phyloP scores from a whole-genome alignment of 2,888 invertebrate genomes.

The Ganaspis brasiliensis region DNA sequence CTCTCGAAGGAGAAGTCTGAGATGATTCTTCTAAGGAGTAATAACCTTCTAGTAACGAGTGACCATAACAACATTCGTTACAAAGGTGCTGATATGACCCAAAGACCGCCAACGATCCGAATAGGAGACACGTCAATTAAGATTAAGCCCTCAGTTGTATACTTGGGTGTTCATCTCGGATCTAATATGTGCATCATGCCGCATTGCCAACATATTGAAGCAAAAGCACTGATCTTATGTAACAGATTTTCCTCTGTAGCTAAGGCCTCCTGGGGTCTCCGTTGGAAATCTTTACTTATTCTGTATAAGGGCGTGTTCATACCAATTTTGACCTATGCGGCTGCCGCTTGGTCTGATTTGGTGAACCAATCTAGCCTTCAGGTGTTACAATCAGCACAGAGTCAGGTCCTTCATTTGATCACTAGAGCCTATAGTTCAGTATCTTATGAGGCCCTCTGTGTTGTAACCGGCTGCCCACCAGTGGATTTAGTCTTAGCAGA shows the following conservation, averaged over 20 bases:
- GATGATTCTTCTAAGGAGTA: too few relatives aligned
- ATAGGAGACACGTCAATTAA: not conserved
- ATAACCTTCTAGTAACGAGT: constrained; percentile 8
- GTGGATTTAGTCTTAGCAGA: constrained; percentile 20
- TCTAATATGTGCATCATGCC: constrained; percentile 31
- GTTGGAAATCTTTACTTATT: not conserved
- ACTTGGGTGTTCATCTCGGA: too few relatives aligned
- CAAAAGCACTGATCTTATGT: not conserved
- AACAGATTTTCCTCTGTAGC: constrained; percentile 23
- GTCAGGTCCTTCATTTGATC: not conserved
- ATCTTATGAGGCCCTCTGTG: not conserved
- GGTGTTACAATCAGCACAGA: not conserved
- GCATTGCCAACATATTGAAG: constrained; percentile 35
- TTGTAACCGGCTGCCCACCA: constrained; percentile 13
- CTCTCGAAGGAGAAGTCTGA: too few relatives aligned
- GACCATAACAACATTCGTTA: not conserved
- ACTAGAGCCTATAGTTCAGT: constrained; percentile 32
- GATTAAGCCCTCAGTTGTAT: constrained; percentile 10
- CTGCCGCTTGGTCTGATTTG: constrained; percentile 48
- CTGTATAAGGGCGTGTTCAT: constrained; percentile 52
- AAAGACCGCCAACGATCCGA: not conserved
- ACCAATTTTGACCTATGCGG: constrained; percentile 52
- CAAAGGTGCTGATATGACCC: too few relatives aligned
- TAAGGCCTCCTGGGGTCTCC: constrained; percentile 51
- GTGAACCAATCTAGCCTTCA: not conserved